phyloP scores from a whole-genome alignment of 2,113 vertebrate genomes.

The Furnarius figulus region DNA sequence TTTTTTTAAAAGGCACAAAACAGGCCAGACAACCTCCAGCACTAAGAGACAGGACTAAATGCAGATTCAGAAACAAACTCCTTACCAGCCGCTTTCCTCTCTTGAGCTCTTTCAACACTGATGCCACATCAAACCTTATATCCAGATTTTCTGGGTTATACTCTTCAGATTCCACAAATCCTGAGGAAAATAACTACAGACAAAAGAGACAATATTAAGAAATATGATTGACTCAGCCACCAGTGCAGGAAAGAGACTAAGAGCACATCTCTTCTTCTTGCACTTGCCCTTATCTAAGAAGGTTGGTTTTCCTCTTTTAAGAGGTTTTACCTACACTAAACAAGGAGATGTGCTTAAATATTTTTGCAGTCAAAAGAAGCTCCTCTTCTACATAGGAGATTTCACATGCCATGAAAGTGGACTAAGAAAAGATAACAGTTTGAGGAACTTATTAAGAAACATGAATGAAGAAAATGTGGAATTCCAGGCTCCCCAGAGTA shows the following conservation, averaged over 20 bases:
- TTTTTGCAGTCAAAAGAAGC: not conserved
- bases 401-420: not conserved
- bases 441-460: not conserved
- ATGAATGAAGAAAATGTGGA: not conserved
- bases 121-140: conserved; percentile 72
- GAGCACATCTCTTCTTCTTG: not conserved
- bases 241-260: not conserved
- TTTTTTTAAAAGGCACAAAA: not conserved
- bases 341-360: not conserved
- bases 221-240: not conserved
- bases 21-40: not conserved
- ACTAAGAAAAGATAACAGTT: not conserved
- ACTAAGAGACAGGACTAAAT: not conserved
- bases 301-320: not conserved
- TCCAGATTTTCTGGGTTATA: conserved; percentile 12
- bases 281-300: not conserved
- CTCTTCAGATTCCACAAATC: conserved; percentile 73
- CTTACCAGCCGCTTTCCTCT: conserved; percentile 79
- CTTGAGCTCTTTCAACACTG: conserved; percentile 71
- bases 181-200: conserved; percentile 77
- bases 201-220: not conserved
- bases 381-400: not conserved
- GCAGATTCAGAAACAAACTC: not conserved
- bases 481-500: not conserved
- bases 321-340: not conserved